Conservation (phyloP, 2,797 vertebrate genomes). For the Phaenicophaeus curvirostris region DNA sequence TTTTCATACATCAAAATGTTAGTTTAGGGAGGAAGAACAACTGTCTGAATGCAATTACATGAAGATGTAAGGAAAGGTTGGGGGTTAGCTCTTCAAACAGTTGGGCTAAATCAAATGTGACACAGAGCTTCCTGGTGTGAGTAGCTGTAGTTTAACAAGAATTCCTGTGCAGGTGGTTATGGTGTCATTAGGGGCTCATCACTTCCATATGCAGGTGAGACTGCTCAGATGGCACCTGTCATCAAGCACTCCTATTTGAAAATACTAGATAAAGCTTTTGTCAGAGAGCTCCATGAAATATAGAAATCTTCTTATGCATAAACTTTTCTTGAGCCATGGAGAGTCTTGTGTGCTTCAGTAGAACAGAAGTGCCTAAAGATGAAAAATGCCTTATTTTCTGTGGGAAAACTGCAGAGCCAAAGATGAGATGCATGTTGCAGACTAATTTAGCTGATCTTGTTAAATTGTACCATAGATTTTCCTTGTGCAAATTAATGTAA, state of each 20-base stretch:
- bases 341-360: not conserved
- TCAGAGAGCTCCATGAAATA: not conserved
- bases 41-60: not conserved
- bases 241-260: not conserved
- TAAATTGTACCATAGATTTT: not conserved
- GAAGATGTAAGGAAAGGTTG: not conserved
- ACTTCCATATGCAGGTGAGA: not conserved
- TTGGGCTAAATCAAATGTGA: not conserved
- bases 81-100: not conserved
- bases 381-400: not conserved
- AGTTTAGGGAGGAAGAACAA: not conserved
- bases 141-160: not conserved
- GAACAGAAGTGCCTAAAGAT: not conserved
- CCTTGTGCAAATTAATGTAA: not conserved
- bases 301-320: not conserved
- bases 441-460: not conserved
- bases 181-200: not conserved
- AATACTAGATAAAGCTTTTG: not conserved
- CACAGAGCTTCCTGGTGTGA: not conserved
- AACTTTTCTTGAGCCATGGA: not conserved
- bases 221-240: not conserved
- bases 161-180: not conserved
- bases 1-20: not conserved
- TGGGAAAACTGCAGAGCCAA: not conserved
- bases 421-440: not conserved